These are phyloP conservation scores for Remorina albescens DNA, from an alignment of 2,797 vertebrate genomes.

Conservation along the genomic window DNA sequence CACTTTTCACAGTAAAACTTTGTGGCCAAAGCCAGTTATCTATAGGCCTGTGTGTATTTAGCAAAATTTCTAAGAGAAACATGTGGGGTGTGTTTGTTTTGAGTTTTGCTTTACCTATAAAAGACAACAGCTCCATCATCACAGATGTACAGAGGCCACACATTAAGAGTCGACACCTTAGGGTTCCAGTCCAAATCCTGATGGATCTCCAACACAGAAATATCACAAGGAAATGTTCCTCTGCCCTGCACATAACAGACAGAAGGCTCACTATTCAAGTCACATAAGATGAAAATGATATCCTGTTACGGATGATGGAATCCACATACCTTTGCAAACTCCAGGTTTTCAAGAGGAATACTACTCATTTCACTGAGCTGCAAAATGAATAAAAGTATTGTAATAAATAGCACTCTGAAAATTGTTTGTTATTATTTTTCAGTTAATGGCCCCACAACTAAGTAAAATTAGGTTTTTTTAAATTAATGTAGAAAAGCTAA, in stretches of 20 bases:
- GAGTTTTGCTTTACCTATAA: slow-evolving; percentile 90
- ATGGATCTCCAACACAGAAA: slow-evolving; percentile 98
- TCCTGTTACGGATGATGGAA: background rate
- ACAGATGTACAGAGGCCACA: slow-evolving; percentile 99
- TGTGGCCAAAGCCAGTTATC: no score
- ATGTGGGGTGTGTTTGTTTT: background rate
- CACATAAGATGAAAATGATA: background rate
- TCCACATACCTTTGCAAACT: slow-evolving; percentile 95
- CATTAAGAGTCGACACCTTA: slow-evolving; percentile 96
- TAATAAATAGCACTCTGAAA: background rate
- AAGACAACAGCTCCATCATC: slow-evolving; percentile 99
- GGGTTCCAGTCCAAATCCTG: slow-evolving; percentile 99
- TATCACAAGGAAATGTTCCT: slow-evolving; percentile 99
- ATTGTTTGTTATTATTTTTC: no score
- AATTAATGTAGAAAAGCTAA: background rate
- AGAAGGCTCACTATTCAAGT: background rate
- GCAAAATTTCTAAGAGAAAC: background rate
- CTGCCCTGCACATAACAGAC: slow-evolving; percentile 87
- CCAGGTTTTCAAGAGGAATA: slow-evolving; percentile 93
- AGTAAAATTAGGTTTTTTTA: background rate
- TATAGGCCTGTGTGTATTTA: no score
- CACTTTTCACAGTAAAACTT: no score
- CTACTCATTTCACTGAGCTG: slow-evolving; percentile 94
- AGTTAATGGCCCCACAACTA: background rate
- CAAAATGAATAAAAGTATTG: slow-evolving; percentile 35